Evolutionary conservation across 2,113 vertebrate species (phyloP).

Genomic region (Picathartes gymnocephalus): DNA sequence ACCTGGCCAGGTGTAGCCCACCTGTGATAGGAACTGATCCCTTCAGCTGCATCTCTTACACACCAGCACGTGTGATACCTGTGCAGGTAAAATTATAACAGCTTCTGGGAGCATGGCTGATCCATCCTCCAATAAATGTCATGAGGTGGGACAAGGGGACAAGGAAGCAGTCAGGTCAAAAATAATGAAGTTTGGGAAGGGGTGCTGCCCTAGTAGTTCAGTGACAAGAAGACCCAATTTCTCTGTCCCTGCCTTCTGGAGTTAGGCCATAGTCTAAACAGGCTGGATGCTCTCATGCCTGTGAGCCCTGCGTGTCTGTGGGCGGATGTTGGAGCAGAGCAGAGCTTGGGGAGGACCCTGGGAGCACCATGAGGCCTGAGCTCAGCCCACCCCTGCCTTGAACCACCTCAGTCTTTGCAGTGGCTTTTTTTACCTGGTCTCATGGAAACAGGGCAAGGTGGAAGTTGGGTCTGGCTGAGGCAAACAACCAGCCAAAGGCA

Average conservation of each 20-base stretch:
- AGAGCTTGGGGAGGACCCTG: neutral
- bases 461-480: neutral
- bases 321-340: fast-evolving
- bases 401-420: fast-evolving
- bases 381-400: neutral
- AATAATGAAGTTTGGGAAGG: neutral
- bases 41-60: neutral
- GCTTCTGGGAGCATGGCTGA: neutral
- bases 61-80: neutral
- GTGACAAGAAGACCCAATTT: neutral
- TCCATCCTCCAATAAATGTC: neutral
- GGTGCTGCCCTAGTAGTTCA: neutral
- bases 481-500: neutral
- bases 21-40: neutral
- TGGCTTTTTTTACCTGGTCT: neutral
- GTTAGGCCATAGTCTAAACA: neutral
- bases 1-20: neutral
- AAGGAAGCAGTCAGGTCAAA: neutral
- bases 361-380: neutral
- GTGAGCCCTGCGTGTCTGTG: fast-evolving
- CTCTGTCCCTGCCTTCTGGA: neutral
- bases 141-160: neutral
- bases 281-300: neutral
- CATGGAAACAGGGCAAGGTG: fast-evolving
- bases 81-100: neutral